Percentiles rank a stretch among this genome's conserved stretches.
These are phyloP conservation scores for Norana najaformis DNA, from an alignment of 2,888 invertebrate genomes.

Conservation along the genomic window DNA sequence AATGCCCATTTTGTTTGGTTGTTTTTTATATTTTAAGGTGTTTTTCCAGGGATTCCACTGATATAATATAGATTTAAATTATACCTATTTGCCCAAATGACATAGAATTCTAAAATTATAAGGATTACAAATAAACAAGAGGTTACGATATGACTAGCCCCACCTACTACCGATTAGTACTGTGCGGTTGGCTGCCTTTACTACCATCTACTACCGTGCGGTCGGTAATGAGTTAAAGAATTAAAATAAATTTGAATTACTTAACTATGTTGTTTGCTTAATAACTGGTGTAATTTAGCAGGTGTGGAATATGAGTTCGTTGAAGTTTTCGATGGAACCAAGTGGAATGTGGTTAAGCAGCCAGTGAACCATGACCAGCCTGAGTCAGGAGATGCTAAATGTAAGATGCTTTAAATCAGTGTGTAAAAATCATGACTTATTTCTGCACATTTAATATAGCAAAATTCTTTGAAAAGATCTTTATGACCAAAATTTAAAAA, in stretches of 20 bases:
- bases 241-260: background rate
- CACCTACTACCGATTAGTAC: too few relatives aligned
- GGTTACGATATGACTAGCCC: too few relatives aligned
- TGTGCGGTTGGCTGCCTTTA: too few relatives aligned
- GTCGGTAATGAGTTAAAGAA: too few relatives aligned
- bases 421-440: background rate
- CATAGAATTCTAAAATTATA: too few relatives aligned
- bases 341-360: background rate
- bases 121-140: too few relatives aligned
- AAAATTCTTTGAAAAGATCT: background rate
- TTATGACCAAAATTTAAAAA: background rate
- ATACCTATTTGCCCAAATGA: too few relatives aligned
- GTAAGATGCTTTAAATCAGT: background rate
- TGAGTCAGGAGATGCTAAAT: background rate
- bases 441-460: background rate
- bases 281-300: background rate
- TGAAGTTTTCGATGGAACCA: background rate
- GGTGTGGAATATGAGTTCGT: background rate
- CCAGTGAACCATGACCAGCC: background rate
- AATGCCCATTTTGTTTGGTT: too few relatives aligned
- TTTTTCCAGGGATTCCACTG: too few relatives aligned
- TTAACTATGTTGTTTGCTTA: background rate
- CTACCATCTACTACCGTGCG: too few relatives aligned
- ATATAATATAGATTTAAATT: too few relatives aligned
- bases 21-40: too few relatives aligned